Conservation (phyloP, 1,140 invertebrate genomes). For the Platorchestia sp. region DNA sequence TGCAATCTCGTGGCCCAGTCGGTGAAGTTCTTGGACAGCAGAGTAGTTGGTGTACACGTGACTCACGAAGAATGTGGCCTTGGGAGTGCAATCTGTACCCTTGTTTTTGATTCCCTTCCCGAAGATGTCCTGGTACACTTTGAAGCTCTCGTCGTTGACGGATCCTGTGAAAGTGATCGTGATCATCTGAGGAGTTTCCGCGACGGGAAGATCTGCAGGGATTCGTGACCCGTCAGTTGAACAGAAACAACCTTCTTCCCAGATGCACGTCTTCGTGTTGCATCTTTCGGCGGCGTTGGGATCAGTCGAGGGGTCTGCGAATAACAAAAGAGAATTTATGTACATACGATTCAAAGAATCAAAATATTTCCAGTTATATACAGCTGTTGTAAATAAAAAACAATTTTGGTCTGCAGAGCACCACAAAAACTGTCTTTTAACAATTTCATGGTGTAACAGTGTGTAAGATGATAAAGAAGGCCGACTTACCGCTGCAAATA, state of each 20-base stretch:
- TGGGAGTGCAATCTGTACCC: constrained; percentile 74
- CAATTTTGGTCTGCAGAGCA: too few relatives aligned
- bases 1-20: constrained; percentile 74
- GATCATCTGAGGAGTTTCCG: constrained; percentile 72
- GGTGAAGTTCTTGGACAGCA: constrained; percentile 73
- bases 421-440: too few relatives aligned
- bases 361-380: neutral
- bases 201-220: constrained; percentile 70
- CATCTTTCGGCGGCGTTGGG: constrained; percentile 71
- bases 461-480: neutral
- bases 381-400: neutral
- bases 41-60: constrained; percentile 75
- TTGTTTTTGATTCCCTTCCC: constrained; percentile 71
- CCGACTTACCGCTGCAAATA: constrained; percentile 81
- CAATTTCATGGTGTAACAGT: neutral
- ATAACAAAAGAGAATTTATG: neutral
- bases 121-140: constrained; percentile 71
- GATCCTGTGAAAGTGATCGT: constrained; percentile 73
- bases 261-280: constrained; percentile 70
- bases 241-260: constrained; percentile 73
- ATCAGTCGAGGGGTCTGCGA: constrained; percentile 70
- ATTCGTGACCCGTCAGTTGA: constrained; percentile 71
- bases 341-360: neutral
- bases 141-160: constrained; percentile 71
- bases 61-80: constrained; percentile 75